Base-by-base conservation (phyloP, 23 tunicate genomes). In the Styela clava region DNA sequence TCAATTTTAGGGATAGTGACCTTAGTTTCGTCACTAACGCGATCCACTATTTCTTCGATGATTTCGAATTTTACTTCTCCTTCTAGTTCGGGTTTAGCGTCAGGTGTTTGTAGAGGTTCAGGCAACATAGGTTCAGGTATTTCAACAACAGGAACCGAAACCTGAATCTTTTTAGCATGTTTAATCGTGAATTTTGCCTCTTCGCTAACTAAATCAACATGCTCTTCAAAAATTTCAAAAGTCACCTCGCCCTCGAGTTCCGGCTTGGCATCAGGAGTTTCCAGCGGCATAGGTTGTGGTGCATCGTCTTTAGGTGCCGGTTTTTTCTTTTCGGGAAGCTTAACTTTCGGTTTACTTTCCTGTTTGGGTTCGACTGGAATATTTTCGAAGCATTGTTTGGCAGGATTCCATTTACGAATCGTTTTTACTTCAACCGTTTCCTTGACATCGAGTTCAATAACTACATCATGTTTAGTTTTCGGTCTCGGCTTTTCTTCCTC, bases 371-470 rank as follows among this genome's bases (percentile, higher is more conserved):
- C 78, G 16, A 72, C 31, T 16, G 51, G 1, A 0, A 77, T 1
- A n/a, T 77, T 61, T 77, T 77, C 81, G 1, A 77, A 56, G 68
- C 32, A 1, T 35, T 74, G 82, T 32, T 86, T 89, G 34, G 29
- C 79, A 0, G 88, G 94, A 84, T 88, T 88, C 93, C 93, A 88
- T 25, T 70, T 63, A 65, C 91, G 35, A 44, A 44, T 44, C 7
- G 56, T 44, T 44, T 44, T 44, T 7, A 44, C 56, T 44, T 44
- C 56, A 12, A 44, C 56, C 7, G 56, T 44, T 44, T 44, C 56
- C 12, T 44, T 44, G 12, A 44, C 56, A 44, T 44, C 56, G 56
- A 44, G 56, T 44, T 44, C 56, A 44, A 44, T 44, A 44, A 44
- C 56, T 5, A 44, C 56, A 44, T 44, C 56, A 44, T 44, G 56